Conservation (phyloP, 2,797 vertebrate species). For the Prunella strophiata region DNA sequence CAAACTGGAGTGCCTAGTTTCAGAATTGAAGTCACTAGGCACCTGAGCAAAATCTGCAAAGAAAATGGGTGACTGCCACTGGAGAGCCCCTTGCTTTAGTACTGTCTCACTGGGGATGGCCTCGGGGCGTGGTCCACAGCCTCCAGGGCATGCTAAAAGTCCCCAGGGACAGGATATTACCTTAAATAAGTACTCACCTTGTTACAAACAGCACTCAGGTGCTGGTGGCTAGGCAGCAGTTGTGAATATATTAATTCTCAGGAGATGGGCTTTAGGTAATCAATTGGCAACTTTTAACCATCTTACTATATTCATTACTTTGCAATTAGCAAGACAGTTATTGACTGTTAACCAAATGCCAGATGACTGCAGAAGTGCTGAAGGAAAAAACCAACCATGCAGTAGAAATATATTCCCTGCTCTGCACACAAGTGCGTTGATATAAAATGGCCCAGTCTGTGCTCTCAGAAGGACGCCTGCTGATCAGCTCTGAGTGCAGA, state of each 20-base stretch:
- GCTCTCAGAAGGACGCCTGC: not conserved
- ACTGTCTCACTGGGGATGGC: not conserved
- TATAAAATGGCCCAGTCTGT: not conserved
- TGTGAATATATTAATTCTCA: not conserved
- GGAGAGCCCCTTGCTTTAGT: not conserved
- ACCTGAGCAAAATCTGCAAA: not conserved
- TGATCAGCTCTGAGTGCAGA: constrained; percentile 16
- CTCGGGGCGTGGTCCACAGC: not conserved
- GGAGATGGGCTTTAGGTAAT: not conserved
- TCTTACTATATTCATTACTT: constrained; percentile 21
- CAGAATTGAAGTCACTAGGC: not conserved
- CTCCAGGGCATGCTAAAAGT: not conserved
- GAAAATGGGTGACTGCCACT: not conserved
- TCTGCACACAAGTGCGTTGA: not conserved
- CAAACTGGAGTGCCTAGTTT: not conserved
- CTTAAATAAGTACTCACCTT: not conserved
- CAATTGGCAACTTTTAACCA: constrained; percentile 15
- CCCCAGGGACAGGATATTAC: not conserved
- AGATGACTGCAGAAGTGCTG: not conserved
- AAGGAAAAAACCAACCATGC: not conserved
- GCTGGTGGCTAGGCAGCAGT: not conserved
- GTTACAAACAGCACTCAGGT: not conserved
- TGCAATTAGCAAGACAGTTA: constrained; percentile 25
- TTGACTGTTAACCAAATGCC: constrained; percentile 22
- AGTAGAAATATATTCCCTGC: not conserved